phyloP scores from a whole-genome alignment of 2,797 vertebrate species.

The Phyllotis vaccarum region DNA sequence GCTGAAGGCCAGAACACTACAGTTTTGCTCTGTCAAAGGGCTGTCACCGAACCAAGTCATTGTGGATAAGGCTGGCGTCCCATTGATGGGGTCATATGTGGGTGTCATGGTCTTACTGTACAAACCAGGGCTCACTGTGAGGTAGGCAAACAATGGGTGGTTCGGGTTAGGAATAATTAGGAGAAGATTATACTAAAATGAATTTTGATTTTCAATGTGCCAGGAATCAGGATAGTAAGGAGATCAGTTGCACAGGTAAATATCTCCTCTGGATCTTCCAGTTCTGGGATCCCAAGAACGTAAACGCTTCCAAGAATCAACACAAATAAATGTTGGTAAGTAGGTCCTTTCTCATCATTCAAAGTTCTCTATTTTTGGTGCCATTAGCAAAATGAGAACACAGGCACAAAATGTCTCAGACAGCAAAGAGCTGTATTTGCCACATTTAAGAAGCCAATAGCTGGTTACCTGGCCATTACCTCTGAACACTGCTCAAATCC shows the following conservation, averaged over 20 bases:
- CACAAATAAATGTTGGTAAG: not conserved
- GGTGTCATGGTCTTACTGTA: slow-evolving; percentile 98
- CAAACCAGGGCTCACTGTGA: slow-evolving; percentile 90
- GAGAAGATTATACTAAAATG: not conserved
- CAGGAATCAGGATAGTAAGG: not conserved
- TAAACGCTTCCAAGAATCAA: slow-evolving; percentile 16
- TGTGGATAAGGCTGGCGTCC: slow-evolving; percentile 93
- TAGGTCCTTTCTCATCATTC: not conserved
- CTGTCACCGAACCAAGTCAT: slow-evolving; percentile 96
- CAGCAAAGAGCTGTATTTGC: not conserved
- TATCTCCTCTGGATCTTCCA: not conserved
- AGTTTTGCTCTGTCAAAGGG: slow-evolving; percentile 89
- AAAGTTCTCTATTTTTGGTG: not conserved
- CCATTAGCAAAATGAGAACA: not conserved
- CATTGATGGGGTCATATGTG: slow-evolving; percentile 94
- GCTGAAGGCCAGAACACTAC: slow-evolving; percentile 88
- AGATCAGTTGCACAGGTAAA: not conserved
- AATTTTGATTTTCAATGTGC: slow-evolving; percentile 36
- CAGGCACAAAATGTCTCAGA: not conserved
- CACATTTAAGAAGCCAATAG: slow-evolving; percentile 25
- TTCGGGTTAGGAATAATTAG: not conserved
- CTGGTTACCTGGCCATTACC: not conserved
- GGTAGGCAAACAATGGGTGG: not conserved
- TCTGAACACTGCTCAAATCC: not conserved
- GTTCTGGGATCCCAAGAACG: not conserved